These are phyloP conservation scores for Chrysemys picta DNA, from an alignment of 2,113 vertebrate species.

Conservation along the genomic window DNA sequence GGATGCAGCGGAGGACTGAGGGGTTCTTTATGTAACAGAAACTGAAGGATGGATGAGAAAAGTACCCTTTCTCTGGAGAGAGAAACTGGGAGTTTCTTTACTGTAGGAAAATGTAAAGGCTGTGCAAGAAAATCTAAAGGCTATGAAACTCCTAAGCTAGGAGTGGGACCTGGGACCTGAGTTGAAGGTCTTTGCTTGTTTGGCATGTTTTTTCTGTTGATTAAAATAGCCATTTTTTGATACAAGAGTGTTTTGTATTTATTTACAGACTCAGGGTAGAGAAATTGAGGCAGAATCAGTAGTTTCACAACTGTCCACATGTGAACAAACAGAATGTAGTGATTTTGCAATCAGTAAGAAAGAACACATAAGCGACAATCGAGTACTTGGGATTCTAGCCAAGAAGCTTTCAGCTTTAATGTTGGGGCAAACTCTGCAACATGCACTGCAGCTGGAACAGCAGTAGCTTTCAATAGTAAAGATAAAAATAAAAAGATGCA, in stretches of 20 bases:
- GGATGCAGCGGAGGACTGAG: neutral
- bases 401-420: neutral
- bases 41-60: neutral
- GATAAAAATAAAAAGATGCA: neutral
- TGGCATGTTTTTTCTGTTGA: neutral
- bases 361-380: neutral
- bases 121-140: neutral
- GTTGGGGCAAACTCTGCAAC: neutral
- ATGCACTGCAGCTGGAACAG: neutral
- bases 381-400: neutral
- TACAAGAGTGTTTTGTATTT: neutral
- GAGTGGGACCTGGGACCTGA: neutral
- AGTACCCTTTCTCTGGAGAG: neutral
- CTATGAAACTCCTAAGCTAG: neutral
- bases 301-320: neutral
- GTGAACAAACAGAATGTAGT: neutral
- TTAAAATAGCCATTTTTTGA: neutral
- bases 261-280: neutral
- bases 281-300: neutral
- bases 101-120: neutral
- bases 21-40: neutral
- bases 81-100: neutral
- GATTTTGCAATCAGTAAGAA: neutral
- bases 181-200: neutral
- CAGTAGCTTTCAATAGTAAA: neutral